Conservation (phyloP, 2,888 invertebrate genomes). For the Saturnia pavonia region DNA sequence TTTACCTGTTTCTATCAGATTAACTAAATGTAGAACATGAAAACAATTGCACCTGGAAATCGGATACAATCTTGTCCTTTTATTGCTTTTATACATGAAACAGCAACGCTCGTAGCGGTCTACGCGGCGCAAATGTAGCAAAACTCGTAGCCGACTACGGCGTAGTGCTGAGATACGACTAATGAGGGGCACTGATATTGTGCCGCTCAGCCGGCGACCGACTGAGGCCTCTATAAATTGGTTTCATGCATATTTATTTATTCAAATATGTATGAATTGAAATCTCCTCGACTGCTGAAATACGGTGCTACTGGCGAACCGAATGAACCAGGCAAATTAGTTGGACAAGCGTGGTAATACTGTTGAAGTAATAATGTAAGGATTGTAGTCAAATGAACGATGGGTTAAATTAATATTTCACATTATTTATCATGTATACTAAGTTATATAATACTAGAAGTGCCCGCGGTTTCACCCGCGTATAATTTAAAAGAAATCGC, state of each 20-base stretch:
- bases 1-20: not conserved
- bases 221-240: conserved; percentile 77
- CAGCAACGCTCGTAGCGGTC: conserved; percentile 46
- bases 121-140: conserved; percentile 57
- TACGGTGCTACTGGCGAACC: conserved; percentile 70
- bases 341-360: conserved; percentile 49
- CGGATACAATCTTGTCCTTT: not conserved
- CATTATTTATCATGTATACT: no score
- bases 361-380: conserved; percentile 1
- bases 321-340: conserved; percentile 73
- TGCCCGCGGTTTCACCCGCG: no score
- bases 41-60: not conserved
- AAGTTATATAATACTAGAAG: no score
- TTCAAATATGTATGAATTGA: conserved; percentile 82
- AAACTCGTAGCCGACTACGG: conserved; percentile 57
- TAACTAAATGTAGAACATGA: not conserved
- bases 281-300: conserved; percentile 78
- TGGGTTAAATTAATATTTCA: no score
- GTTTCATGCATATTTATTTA: conserved; percentile 82
- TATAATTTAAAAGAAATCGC: no score
- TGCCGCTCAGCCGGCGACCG: conserved; percentile 56
- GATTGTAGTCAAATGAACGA: not conserved
- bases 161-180: conserved; percentile 57
- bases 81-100: conserved; percentile 2
- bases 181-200: conserved; percentile 76